Base-by-base conservation (phyloP, 2,797 vertebrate species). In the Danio kyathit region DNA sequence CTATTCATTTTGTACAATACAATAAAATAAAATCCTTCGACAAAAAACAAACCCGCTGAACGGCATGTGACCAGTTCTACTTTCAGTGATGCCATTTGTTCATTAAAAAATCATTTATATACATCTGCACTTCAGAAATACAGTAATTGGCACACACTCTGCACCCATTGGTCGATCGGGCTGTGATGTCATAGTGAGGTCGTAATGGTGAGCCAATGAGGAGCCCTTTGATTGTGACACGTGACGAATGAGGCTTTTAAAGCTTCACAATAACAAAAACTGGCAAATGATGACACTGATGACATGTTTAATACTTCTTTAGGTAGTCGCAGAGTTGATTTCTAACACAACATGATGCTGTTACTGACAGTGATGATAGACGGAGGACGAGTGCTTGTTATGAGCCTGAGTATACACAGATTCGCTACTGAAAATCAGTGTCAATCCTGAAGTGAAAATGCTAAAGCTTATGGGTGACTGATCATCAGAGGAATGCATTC, bases 61-160 rank as follows among this genome's bases (percentile, higher is more conserved):
- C 57, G 74, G 12, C 72, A 56, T 17, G 43, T 21, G 44, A 41
- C 51, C 21, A 13, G 65, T 80, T 79, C 56, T 77, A 72, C 77
- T 82, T 82, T 73, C 85, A 79, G 65, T 75, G 40, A 82, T 70
- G 11, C 21, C 29, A 86, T 65, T 59, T 75, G 70, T 81, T 91
- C 87, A 93, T 90, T 91, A 84, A 96, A 95, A 96, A 96, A 95
- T 85, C 91, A 85, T 89, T 91, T 92, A 89, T 91, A 79, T 93
- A 92, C 82, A 92, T 88, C 91, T 92, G 83, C 88, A 87, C 41
- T 87, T 88, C 90, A 88, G 12, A 63, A 79, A 72, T 80, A 85
- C 79, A 79, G 84, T 81, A 83, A 82, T 88, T 91, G 88, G 88
- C 91, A 89, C 78, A 73, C 85, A 61, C 57, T 82, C 82, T 19